phyloP scores from a whole-genome alignment of 2,113 vertebrate genomes.

The Litocranius walleri region DNA sequence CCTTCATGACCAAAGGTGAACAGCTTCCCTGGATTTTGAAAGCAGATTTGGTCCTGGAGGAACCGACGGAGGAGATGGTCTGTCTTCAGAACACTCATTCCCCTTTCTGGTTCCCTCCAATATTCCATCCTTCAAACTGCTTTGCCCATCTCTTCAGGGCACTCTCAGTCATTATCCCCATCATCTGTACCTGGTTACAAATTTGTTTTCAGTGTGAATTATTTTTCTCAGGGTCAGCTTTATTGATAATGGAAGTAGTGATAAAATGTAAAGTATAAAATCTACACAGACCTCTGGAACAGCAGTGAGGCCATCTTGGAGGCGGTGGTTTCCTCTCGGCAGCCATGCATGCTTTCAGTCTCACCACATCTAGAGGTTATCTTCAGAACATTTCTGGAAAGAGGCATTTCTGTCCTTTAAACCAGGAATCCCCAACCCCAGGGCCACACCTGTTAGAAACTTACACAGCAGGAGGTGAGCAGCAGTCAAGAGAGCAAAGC shows the following conservation, averaged over 20 bases:
- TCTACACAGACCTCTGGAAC: background rate
- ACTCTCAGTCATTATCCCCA: background rate
- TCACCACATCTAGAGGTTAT: rapidly evolving
- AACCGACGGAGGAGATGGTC: background rate
- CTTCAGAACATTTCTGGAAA: background rate
- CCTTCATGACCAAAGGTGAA: background rate
- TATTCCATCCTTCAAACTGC: background rate
- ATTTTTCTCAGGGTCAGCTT: background rate
- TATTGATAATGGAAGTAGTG: background rate
- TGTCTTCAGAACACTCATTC: background rate
- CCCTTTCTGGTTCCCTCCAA: background rate
- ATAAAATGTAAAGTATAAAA: background rate
- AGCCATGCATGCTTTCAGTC: background rate
- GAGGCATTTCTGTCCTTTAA: background rate
- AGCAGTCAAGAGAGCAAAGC: background rate
- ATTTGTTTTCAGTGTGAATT: background rate
- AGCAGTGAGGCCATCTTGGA: background rate
- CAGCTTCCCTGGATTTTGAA: background rate
- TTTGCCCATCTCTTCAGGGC: background rate
- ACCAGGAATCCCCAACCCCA: background rate
- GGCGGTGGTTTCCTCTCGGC: background rate
- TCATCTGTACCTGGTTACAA: background rate
- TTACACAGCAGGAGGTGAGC: background rate
- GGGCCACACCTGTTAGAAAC: background rate
- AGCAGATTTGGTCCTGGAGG: background rate